Evolutionary conservation across 2,113 vertebrate species (phyloP), one percentile per base, ranked within the genome.

Genomic region (Polyodon spathula): DNA sequence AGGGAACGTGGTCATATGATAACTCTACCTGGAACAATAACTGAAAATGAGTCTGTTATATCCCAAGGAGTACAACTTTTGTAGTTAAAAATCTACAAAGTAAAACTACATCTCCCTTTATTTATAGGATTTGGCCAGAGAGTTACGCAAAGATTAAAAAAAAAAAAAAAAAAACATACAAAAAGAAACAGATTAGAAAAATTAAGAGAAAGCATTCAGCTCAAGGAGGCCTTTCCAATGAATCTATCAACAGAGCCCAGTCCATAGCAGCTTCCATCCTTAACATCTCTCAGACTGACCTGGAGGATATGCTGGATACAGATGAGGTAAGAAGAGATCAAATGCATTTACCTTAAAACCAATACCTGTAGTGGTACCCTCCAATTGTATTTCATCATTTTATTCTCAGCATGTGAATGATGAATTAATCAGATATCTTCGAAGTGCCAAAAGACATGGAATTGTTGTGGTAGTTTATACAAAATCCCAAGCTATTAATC

Each of bases 181-280:
- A 78, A 50, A 64, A 73, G 78, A 92, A 63, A 77, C 82, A 78
- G 81, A 81, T 89, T 73, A 83, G 72, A 80, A 79, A 73, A 67
- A 70, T 70, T 66, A 84, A 79, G 76, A 81, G 81, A 80, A 68
- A 57, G 63, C 74, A 62, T 46, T 39, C 63, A 8, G 66, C 70
- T 54, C 68, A 46, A 71, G 81, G 69, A 54, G 17, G 65, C 54
- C 77, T 86, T 78, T 82, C 78, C 64, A 86, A 80, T 81, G 80
- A 83, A 66, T 92, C 88, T 53, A 81, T 94, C 71, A 86, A 82
- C 72, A 88, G 83, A 85, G 93, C 89, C 57, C 90, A 92, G 71
- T 84, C 81, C 64, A 74, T 94, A 65, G 93, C 92, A 71, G 92
- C 91, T 0, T 93, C 90, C 71, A 95, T 98, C 67, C 87, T 96